These are phyloP conservation scores for Drosophila albomicans DNA, from an alignment of 1,140 invertebrate species.

Conservation along the genomic window DNA sequence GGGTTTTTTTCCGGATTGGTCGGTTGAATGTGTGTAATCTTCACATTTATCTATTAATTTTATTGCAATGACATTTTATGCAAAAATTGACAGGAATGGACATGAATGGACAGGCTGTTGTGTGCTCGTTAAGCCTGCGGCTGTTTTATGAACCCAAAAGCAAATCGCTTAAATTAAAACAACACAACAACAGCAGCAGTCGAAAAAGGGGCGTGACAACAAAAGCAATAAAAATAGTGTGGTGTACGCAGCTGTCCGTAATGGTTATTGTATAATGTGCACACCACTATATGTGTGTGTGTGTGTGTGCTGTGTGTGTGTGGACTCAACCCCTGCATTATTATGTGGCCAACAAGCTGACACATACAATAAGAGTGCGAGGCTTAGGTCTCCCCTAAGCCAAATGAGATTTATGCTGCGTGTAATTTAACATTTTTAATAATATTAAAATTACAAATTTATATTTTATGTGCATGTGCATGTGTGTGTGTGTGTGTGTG, in stretches of 20 bases:
- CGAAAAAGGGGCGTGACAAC: constrained; percentile 36
- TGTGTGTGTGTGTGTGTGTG: constrained; percentile 31
- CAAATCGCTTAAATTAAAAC: constrained; percentile 81
- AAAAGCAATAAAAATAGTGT: constrained; percentile 81
- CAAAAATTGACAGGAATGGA: constrained; percentile 32
- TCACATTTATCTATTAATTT: constrained; percentile 41
- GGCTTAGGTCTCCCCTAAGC: constrained; percentile 5
- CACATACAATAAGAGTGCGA: constrained; percentile 23
- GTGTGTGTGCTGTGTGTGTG: constrained; percentile 23
- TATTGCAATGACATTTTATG: constrained; percentile 52
- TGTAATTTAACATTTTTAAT: constrained; percentile 81
- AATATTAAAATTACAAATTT: constrained; percentile 83
- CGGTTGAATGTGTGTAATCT: constrained; percentile 38
- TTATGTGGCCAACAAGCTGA: constrained; percentile 70
- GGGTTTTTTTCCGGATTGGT: constrained; percentile 3
- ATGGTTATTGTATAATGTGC: constrained; percentile 68
- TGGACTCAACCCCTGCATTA: constrained; percentile 51
- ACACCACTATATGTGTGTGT: constrained; percentile 6
- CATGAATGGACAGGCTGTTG: constrained; percentile 4
- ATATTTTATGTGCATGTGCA: constrained; percentile 47
- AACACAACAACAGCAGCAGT: constrained; percentile 36
- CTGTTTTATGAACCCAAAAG: constrained; percentile 58
- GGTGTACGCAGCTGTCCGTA: constrained; percentile 73
- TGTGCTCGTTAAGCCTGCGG: constrained; percentile 58
- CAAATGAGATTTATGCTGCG: constrained; percentile 77